Evolutionary conservation across 2,113 vertebrate genomes (phyloP), one percentile per base, ranked within the genome.

Genomic region (Anser brachyrhynchus): DNA sequence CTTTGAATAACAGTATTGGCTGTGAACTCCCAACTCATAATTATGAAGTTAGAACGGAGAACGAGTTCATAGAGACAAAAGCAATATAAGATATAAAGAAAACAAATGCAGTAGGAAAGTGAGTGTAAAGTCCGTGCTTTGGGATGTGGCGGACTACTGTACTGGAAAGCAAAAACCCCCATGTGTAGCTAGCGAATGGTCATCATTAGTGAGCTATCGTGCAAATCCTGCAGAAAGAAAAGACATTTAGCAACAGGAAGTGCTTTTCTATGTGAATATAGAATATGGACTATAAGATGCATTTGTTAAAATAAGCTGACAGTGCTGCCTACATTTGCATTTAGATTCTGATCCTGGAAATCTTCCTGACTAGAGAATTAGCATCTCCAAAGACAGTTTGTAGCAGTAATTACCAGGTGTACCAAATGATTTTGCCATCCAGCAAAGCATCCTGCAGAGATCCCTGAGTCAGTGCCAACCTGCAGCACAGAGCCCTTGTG

Each of bases 1-100:
- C 88, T 97, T 94, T 90, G 95, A 97, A 92, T 93, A 91, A 94
- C 10, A 3, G 90, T 90, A 94, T 98, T 96, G 97, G 81, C 95
- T 93, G 35, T 91, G 94, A 97, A 92, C 74, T 89, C 84, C 91
- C 90, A 95, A 96, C 89, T 95, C 22, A 13, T 87, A 70, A 87
- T 96, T 89, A 70, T 86, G 79, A 93, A 93, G 69, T 92, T 97
- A 96, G 93, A 97, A 97, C 87, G 96, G 89, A 84, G 39, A 95
- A 92, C 79, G 46, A 91, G 91, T 96, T 97, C 91, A 70, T 9
- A 84, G 90, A 78, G 54, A 74, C 83, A 96, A 97, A 97, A 89
- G 52, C 89, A 93, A 84, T 84, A 49, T 84, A 95, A 90, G 65
- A 90, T 77, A 72, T 86, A 87, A 97, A 97, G 64, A 69, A 93